A percentile compares a stretch with the other conserved stretches of the same genome.
These are phyloP conservation scores for Sisor rabdophorus DNA, from an alignment of 2,113 vertebrate genomes.

Conservation along the genomic window DNA sequence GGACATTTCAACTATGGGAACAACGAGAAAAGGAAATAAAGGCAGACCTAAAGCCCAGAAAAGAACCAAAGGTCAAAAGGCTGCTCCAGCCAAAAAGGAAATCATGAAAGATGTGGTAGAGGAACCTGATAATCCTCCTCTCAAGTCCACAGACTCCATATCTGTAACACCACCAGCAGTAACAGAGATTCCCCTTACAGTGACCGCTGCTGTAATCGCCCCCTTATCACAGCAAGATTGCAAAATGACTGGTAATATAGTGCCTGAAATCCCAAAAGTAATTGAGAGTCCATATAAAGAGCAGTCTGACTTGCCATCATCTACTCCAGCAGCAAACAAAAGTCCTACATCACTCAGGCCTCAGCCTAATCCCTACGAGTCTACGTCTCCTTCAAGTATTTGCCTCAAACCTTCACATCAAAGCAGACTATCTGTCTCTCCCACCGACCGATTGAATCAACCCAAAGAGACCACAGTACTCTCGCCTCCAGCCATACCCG, in stretches of 20 bases:
- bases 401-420: conserved; percentile 63
- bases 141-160: conserved; percentile 47
- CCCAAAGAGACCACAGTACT: conserved; percentile 74
- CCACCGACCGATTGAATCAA: conserved; percentile 78
- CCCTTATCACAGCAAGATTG: conserved; percentile 57
- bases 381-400: conserved; percentile 52
- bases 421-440: conserved; percentile 64
- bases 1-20: conserved; percentile 64
- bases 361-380: conserved; percentile 57
- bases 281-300: conserved; percentile 55
- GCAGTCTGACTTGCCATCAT: conserved; percentile 50
- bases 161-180: conserved; percentile 44
- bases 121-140: conserved; percentile 55
- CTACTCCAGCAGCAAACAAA: conserved; percentile 54
- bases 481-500: conserved; percentile 69
- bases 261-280: conserved; percentile 49
- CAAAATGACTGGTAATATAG: conserved; percentile 46
- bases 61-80: conserved; percentile 73
- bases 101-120: conserved; percentile 56
- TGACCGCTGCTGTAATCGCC: conserved; percentile 61
- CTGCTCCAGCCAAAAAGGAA: conserved; percentile 71
- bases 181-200: conserved; percentile 49
- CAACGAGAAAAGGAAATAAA: conserved; percentile 74
- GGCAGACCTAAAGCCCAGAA: conserved; percentile 76
- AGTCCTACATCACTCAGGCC: conserved; percentile 59